Conservation (phyloP, 2,797 vertebrate species). For the Brachymystax lenok region DNA sequence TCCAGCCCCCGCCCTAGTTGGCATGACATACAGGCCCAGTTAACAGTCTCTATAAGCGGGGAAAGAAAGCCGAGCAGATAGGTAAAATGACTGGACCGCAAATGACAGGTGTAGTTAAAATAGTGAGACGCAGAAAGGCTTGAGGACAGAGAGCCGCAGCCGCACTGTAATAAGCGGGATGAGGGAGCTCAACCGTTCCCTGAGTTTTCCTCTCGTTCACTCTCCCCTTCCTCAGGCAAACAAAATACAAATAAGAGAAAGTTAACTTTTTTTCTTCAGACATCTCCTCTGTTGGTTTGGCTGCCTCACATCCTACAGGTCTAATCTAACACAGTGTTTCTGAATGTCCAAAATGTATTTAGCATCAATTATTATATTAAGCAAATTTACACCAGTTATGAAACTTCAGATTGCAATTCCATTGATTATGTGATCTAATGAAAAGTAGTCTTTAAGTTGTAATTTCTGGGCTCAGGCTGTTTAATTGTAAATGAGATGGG, state of each 20-base stretch:
- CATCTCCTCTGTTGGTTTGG: conserved; percentile 46
- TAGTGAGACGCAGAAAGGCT: conserved; percentile 76
- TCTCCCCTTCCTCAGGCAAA: conserved; percentile 71
- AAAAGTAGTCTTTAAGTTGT: conserved; percentile 35
- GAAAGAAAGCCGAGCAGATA: conserved; percentile 63
- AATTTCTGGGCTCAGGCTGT: conserved; percentile 22
- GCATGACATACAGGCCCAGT: conserved; percentile 78
- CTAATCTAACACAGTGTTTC: conserved; percentile 24
- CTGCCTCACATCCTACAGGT: conserved; percentile 35
- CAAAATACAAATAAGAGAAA: conserved; percentile 68
- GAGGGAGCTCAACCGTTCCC: conserved; percentile 70
- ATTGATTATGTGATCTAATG: conserved; percentile 40
- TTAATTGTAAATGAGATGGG: conserved; percentile 62
- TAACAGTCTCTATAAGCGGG: conserved; percentile 74
- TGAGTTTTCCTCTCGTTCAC: conserved; percentile 66
- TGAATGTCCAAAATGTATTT: neutral
- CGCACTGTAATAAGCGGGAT: conserved; percentile 71
- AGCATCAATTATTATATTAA: neutral
- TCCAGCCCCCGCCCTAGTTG: conserved; percentile 57
- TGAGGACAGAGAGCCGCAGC: conserved; percentile 71
- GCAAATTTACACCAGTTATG: neutral
- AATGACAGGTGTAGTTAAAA: conserved; percentile 85
- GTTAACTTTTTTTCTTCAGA: conserved; percentile 63
- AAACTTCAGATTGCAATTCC: neutral
- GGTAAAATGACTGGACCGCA: conserved; percentile 81